Base-by-base conservation (phyloP, 2,888 invertebrate genomes). In the Aspidapion aeneum region DNA sequence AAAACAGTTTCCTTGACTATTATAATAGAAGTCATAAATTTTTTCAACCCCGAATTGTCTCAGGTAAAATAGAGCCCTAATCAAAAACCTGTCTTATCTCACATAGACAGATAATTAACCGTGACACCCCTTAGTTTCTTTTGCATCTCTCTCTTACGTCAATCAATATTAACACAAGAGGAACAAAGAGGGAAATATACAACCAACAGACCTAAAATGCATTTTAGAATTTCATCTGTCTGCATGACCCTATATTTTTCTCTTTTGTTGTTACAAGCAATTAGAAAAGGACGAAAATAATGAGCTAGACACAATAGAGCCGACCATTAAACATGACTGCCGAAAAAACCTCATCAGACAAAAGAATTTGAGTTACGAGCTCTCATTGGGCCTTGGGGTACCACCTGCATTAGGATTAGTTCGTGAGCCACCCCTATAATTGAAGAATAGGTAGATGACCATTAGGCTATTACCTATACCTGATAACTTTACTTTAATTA, bases 321-420 rank as follows among this genome's bases (percentile, higher is more conserved):
- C 3, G 35, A 35, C 35, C 35, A n/a, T 12, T 35, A 35, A 35
- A 35, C 35, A 35, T 35, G 35, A 35, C 35, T 35, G 35, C 35
- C 35, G 35, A 35, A 35, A 35, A 35, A 35, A 12, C 35, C 35
- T n/a, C n/a, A n/a, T n/a, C 5, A 35, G 35, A 35, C 5, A 35
- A 35, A 35, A 35, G 35, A 35, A 18, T 52, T 48, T 52, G 52
- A 52, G 52, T 52, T 52, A 52, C 52, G 52, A 52, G 52, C 52
- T 7, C 17, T 52, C 17, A 52, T 52, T 52, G 52, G 52, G 5
- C n/a, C 35, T 12, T 3, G 12, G 12, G 12, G 12, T 12, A 35
- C 35, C 35, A 35, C 35, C 35, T 35, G 35, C 35, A 7, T 35
- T 35, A 35, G 35, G 12, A 12, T n/a, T n/a, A n/a, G n/a, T n/a